These are phyloP conservation scores for Semnornis frantzii DNA, from an alignment of 2,113 vertebrate species.

Conservation along the genomic window DNA sequence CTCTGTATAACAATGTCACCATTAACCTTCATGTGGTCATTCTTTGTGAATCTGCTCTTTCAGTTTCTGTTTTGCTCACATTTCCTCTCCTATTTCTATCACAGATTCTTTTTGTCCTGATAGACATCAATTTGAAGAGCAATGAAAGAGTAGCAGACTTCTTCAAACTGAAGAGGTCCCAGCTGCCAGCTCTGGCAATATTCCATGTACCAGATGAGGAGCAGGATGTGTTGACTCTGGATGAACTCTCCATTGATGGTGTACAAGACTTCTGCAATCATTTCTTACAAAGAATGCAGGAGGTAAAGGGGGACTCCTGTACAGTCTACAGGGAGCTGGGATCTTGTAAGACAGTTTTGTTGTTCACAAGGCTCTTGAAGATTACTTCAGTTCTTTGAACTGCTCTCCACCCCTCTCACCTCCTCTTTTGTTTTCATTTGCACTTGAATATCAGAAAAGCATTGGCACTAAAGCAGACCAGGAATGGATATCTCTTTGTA, in stretches of 20 bases:
- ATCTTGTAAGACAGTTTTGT: neutral
- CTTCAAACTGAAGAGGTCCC: slow-evolving; percentile 83
- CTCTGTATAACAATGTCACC: neutral
- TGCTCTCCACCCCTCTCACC: neutral
- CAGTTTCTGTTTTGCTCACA: neutral
- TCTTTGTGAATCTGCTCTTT: neutral
- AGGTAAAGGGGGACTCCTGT: slow-evolving; percentile 52
- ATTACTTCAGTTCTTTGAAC: neutral
- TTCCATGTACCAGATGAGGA: slow-evolving; percentile 80
- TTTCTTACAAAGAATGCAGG: slow-evolving; percentile 71
- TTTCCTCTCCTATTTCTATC: slow-evolving; percentile 21
- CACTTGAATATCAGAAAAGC: neutral
- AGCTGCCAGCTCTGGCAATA: slow-evolving; percentile 87
- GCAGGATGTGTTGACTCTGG: slow-evolving; percentile 77
- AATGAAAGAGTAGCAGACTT: slow-evolving; percentile 80
- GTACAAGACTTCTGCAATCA: slow-evolving; percentile 82
- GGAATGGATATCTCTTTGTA: neutral
- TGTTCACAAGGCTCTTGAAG: neutral
- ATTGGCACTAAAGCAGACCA: neutral
- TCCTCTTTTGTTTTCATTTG: neutral
- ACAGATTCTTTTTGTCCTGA: slow-evolving; percentile 91
- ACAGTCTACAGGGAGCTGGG: neutral
- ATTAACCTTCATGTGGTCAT: neutral
- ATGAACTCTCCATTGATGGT: slow-evolving; percentile 74
- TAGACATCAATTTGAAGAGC: slow-evolving; percentile 79